Conservation (phyloP, 2,113 vertebrate genomes). For the Prolemur simus region DNA sequence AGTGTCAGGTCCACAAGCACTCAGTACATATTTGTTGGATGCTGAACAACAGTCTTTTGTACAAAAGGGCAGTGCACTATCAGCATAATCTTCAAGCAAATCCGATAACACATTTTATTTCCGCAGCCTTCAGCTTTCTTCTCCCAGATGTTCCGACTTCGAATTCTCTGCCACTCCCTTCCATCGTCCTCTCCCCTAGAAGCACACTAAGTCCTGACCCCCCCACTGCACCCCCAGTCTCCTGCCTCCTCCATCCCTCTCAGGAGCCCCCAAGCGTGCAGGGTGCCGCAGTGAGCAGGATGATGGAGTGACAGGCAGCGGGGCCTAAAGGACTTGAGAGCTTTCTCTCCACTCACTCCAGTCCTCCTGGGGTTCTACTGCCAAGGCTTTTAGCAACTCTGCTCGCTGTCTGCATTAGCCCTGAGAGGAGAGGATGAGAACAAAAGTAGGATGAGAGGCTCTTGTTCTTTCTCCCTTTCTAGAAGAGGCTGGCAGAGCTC, state of each 20-base stretch:
- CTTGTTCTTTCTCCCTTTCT: slow-evolving; percentile 29
- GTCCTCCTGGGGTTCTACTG: not conserved
- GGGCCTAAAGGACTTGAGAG: slow-evolving; percentile 1
- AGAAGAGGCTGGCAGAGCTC: slow-evolving; percentile 57
- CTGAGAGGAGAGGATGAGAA: not conserved
- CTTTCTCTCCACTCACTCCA: not conserved
- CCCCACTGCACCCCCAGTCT: not conserved
- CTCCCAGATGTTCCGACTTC: not conserved
- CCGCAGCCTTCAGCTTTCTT: not conserved
- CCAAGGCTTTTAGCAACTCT: slow-evolving; percentile 56
- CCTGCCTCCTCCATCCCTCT: not conserved
- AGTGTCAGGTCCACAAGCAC: not conserved
- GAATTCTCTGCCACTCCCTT: fast-evolving
- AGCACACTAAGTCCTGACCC: not conserved
- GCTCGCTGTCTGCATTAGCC: slow-evolving; percentile 16
- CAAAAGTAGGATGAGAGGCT: not conserved
- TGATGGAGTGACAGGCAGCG: not conserved
- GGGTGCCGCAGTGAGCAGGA: not conserved
- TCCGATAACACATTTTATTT: not conserved
- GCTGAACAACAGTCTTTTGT: not conserved
- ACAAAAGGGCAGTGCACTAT: fast-evolving
- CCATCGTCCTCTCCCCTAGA: not conserved
- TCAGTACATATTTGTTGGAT: too few relatives aligned
- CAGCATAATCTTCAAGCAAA: not conserved
- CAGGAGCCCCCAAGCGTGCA: not conserved